A percentile compares a stretch with the other conserved stretches of the same genome.
Evolutionary conservation across 2,797 vertebrate species (phyloP).

Genomic region (Tapera naevia): DNA sequence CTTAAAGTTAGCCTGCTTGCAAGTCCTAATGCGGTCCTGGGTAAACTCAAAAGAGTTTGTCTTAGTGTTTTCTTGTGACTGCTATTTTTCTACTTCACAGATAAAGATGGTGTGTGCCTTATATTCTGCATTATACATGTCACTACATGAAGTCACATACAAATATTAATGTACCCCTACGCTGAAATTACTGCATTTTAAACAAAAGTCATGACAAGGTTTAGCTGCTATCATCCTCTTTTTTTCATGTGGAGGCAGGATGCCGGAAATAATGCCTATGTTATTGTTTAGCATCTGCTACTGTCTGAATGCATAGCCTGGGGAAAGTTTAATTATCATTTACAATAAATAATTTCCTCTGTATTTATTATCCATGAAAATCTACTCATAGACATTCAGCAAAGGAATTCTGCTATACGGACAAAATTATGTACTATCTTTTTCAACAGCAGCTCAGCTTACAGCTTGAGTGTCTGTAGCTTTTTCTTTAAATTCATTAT

Average conservation of each 20-base stretch:
- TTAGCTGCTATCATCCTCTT: neutral
- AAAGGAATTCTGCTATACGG: slow-evolving; percentile 38
- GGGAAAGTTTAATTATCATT: slow-evolving; percentile 49
- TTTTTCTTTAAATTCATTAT: slow-evolving; percentile 75
- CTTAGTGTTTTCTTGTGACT: neutral
- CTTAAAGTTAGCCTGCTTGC: neutral
- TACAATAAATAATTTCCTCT: slow-evolving; percentile 63
- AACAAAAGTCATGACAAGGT: neutral
- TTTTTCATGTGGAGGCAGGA: neutral
- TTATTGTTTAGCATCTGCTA: slow-evolving; percentile 22
- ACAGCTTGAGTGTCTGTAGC: slow-evolving; percentile 61
- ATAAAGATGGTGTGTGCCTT: neutral
- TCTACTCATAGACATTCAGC: slow-evolving; percentile 30
- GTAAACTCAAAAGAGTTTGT: neutral
- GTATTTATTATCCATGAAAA: slow-evolving; percentile 57
- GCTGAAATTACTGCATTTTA: neutral
- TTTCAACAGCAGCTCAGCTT: slow-evolving; percentile 53
- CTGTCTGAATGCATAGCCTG: slow-evolving; percentile 11
- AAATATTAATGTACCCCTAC: neutral
- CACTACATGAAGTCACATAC: neutral
- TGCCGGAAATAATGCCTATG: neutral
- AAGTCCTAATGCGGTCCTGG: neutral
- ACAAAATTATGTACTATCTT: slow-evolving; percentile 51
- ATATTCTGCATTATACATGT: neutral
- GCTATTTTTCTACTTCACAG: neutral